Base-by-base conservation (phyloP, 2,797 vertebrate species). In the Phrynocephalus forsythii region DNA sequence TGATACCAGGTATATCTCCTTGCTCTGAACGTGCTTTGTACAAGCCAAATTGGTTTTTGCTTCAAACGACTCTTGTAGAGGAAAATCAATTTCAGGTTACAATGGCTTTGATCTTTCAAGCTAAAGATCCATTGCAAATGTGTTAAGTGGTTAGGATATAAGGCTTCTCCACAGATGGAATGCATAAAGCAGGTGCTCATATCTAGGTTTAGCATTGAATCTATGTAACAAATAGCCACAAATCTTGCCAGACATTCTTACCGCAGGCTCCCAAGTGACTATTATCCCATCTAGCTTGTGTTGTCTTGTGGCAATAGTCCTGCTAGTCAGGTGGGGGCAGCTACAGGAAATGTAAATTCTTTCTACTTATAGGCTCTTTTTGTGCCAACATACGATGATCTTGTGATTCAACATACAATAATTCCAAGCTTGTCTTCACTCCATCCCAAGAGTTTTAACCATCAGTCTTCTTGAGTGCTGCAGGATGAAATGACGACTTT, bases 11-110 rank as follows among this genome's bases (percentile, higher is more conserved):
- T 88, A 79, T 92, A 93, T 92, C 90, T 91, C 90, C 83, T 95
- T 91, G 80, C 90, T 91, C 85, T 90, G 94, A 92, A 92, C 73
- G 84, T 68, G 92, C 89, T 94, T 94, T 92, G 91, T 93, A 94
- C 82, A 92, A 93, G 92, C 89, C 86, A 95, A 94, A 95, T 93
- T 90, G 86, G 84, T 91, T 94, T 95, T 94, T 92, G 86, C 93
- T 94, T 93, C 87, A 11, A 92, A 91, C 88, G 89, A 78, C 82
- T 92, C 90, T 89, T 89, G 0, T 92, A 93, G 87, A 89, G 85
- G 80, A 92, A 95, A 95, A 93, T 94, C 82, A 94, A 95, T 95
- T 94, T 91, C 56, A 79, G 78, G 91, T 92, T 84, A 90, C 87
- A 82, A 76, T 11, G 78, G 22, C 76, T 92, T 90, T 20, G 63